Conservation (phyloP, 2,888 invertebrate genomes). For the Periphyllus acericola region DNA sequence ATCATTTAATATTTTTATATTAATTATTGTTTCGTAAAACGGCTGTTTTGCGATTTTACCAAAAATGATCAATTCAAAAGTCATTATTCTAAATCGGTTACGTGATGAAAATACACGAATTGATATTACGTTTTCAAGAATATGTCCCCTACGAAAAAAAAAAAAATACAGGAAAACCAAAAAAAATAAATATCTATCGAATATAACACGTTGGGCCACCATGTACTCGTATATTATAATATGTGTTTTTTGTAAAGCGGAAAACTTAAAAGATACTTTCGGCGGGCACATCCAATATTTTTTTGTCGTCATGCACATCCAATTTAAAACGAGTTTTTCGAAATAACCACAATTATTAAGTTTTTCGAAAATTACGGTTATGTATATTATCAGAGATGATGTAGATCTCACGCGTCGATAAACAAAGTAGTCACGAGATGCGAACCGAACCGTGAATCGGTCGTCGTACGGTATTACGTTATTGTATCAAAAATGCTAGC, state of each 20-base stretch:
- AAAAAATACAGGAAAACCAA: not conserved
- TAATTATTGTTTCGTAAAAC: too few species aligned
- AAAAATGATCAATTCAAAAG: too few species aligned
- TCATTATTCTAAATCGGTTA: too few species aligned
- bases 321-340: not conserved
- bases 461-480: too few species aligned
- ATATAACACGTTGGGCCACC: not conserved
- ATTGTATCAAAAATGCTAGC: not conserved
- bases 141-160: too few species aligned
- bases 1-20: too few species aligned
- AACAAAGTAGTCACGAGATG: not conserved
- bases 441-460: not conserved
- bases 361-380: not conserved
- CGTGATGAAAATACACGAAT: too few species aligned
- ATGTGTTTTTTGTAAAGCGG: too few species aligned
- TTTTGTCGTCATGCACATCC: not conserved
- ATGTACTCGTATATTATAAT: too few species aligned
- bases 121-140: too few species aligned
- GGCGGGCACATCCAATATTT: not conserved
- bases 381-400: not conserved
- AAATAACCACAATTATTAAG: not conserved
- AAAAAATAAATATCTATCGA: not conserved
- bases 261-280: too few species aligned
- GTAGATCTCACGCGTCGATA: not conserved
- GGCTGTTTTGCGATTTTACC: too few species aligned